Conservation (phyloP, 1,140 invertebrate genomes). For the Chionoecetes opilio region DNA sequence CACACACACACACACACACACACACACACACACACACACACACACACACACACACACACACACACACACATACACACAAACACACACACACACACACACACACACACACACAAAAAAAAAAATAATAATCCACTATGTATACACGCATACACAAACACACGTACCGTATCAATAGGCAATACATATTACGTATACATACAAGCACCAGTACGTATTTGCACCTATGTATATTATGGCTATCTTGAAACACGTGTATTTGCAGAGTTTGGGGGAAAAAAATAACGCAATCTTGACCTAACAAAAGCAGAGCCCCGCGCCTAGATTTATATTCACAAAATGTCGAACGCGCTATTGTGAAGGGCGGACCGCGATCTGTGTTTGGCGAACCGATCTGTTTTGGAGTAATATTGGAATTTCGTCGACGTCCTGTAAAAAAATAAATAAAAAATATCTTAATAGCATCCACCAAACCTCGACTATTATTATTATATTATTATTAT, state of each 20-base stretch:
- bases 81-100: slow-evolving; percentile 38
- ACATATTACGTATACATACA: too few species aligned
- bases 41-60: slow-evolving; percentile 60
- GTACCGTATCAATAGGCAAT: too few species aligned
- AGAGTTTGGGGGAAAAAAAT: not conserved
- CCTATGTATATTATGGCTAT: too few species aligned
- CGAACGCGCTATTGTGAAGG: not conserved
- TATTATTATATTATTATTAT: not conserved
- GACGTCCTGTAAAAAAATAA: not conserved
- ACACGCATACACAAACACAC: not conserved
- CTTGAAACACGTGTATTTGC: not conserved
- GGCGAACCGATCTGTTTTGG: not conserved
- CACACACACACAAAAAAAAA: slow-evolving; percentile 8
- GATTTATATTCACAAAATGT: slow-evolving; percentile 22
- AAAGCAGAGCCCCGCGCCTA: not conserved
- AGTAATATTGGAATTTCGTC: slow-evolving; percentile 21
- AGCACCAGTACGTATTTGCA: too few species aligned
- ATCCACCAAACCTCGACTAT: not conserved
- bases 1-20: slow-evolving; percentile 60
- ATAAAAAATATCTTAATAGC: too few species aligned
- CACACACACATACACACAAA: slow-evolving; percentile 35
- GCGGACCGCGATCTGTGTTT: not conserved
- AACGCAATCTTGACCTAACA: not conserved
- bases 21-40: slow-evolving; percentile 58
- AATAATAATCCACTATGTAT: not conserved